These are phyloP conservation scores for Aphrocallistes beatrix DNA, from an alignment of 37 sponge, comb jelly and placozoan species.

Conservation along the genomic window DNA sequence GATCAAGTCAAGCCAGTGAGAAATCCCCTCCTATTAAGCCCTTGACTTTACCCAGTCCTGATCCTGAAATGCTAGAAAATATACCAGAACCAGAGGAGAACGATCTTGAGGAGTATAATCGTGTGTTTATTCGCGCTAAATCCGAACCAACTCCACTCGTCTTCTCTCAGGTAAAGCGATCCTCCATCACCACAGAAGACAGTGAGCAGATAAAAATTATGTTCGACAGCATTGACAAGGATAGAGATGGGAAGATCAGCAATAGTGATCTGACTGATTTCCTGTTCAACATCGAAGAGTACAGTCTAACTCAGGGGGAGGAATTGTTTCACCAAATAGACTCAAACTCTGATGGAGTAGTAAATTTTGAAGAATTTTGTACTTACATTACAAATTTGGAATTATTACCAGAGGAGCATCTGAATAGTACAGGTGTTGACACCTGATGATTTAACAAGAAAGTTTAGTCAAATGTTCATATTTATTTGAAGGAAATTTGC, in stretches of 20 bases:
- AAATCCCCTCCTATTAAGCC: background rate
- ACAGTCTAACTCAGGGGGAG: background rate
- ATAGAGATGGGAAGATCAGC: constrained; percentile 47
- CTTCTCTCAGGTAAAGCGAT: background rate
- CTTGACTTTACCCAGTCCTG: no score
- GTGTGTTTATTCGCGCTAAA: background rate
- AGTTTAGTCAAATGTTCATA: no score
- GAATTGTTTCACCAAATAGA: background rate
- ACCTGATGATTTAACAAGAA: background rate
- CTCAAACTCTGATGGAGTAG: background rate
- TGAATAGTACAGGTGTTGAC: background rate
- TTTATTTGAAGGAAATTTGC: no score
- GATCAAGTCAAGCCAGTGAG: background rate
- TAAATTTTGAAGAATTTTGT: background rate
- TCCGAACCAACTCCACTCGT: background rate
- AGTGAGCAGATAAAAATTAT: constrained; percentile 40
- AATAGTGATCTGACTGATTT: constrained; percentile 28
- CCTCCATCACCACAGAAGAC: constrained; percentile 29
- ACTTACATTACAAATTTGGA: background rate
- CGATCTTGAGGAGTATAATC: background rate
- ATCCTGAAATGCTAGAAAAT: no score
- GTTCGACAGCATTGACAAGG: constrained; percentile 61
- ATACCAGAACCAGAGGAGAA: background rate
- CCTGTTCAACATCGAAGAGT: constrained; percentile 9
- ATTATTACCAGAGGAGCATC: background rate